These are phyloP conservation scores for Eupithecia centaureata DNA, from an alignment of 2,888 invertebrate genomes.

Conservation along the genomic window DNA sequence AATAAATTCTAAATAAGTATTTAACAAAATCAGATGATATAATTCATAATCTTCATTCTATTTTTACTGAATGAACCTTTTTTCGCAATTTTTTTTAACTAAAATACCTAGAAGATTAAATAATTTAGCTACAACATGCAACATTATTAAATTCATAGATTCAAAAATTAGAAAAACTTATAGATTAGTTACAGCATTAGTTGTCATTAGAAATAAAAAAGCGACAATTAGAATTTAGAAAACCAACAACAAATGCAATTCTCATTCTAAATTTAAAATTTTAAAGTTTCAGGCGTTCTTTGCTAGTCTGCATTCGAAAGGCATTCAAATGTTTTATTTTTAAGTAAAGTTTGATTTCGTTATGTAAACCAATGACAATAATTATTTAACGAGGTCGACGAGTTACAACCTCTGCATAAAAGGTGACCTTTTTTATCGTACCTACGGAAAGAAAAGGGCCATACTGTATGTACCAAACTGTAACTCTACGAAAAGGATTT, in stretches of 20 bases:
- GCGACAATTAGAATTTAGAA: neutral
- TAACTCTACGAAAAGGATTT: neutral
- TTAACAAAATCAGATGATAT: slow-evolving; percentile 45
- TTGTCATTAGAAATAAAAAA: neutral
- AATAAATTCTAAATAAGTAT: slow-evolving; percentile 27
- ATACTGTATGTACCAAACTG: too few species aligned
- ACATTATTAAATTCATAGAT: too few species aligned
- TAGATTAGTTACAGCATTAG: neutral
- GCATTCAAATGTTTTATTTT: too few species aligned
- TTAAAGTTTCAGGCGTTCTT: neutral
- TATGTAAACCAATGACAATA: neutral
- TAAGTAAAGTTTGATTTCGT: too few species aligned
- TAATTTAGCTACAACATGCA: neutral
- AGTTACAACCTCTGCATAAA: neutral
- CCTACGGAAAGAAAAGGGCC: too few species aligned
- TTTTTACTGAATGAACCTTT: slow-evolving; percentile 57
- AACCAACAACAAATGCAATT: too few species aligned
- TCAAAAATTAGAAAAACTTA: too few species aligned
- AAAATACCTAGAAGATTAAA: slow-evolving; percentile 54
- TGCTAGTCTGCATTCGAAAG: too few species aligned
- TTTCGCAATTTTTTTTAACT: too few species aligned
- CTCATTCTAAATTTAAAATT: neutral
- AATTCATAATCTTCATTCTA: slow-evolving; percentile 48
- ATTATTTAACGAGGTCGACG: neutral
- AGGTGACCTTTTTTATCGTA: neutral